phyloP scores from a whole-genome alignment of 2,888 invertebrate species.

The Megamerina dolium region DNA sequence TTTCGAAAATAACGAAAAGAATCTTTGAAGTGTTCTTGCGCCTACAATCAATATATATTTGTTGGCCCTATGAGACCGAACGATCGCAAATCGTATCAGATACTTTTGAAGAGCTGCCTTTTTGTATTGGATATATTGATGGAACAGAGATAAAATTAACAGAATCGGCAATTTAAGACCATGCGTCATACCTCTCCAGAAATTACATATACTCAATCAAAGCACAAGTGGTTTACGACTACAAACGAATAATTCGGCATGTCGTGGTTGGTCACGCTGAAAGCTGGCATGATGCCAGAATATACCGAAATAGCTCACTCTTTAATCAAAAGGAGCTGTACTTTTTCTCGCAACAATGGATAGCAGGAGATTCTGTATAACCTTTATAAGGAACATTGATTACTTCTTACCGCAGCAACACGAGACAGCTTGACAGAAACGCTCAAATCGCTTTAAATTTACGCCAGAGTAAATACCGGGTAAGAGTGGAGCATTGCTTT shows the following conservation, averaged over 20 bases:
- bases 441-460: no score
- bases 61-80: conserved; percentile 11
- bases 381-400: background rate
- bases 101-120: conserved; percentile 10
- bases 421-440: no score
- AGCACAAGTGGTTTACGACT: conserved; percentile 11
- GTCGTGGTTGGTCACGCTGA: conserved; percentile 7
- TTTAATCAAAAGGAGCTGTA: background rate
- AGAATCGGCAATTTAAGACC: conserved; percentile 1
- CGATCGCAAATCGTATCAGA: conserved; percentile 7
- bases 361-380: conserved; percentile 6
- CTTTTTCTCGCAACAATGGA: conserved; percentile 5
- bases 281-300: conserved; percentile 7
- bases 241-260: conserved; percentile 7
- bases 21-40: conserved; percentile 1
- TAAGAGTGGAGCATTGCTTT: conserved; percentile 13
- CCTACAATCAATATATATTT: conserved; percentile 7
- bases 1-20: background rate
- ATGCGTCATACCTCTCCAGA: conserved; percentile 4
- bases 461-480: conserved; percentile 15
- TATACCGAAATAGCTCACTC: background rate
- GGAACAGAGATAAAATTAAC: conserved; percentile 1
- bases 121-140: conserved; percentile 7
- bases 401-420: background rate
- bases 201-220: background rate